These are phyloP conservation scores for Epinephelus cyanopodus DNA, from an alignment of 2,113 vertebrate genomes.

Conservation along the genomic window DNA sequence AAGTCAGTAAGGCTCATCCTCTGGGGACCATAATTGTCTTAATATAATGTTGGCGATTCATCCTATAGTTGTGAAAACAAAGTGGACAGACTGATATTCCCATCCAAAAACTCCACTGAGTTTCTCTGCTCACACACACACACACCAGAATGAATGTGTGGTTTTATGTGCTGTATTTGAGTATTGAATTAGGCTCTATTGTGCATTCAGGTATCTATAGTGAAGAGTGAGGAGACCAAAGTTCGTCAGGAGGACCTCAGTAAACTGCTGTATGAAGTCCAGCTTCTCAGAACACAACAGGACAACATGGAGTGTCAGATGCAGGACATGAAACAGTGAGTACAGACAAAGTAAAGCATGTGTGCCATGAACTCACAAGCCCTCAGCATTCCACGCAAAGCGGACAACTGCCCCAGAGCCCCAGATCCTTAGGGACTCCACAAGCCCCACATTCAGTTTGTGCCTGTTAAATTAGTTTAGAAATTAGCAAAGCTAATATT, in stretches of 20 bases:
- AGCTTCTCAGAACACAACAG: constrained; percentile 77
- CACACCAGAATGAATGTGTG: neutral
- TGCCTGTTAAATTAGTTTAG: neutral
- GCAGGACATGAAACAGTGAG: constrained; percentile 84
- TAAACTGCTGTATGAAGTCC: constrained; percentile 80
- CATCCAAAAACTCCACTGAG: neutral
- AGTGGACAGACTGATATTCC: neutral
- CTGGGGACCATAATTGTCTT: neutral
- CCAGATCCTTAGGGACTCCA: neutral
- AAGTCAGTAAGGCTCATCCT: neutral
- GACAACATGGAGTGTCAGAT: constrained; percentile 84
- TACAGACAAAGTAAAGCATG: neutral
- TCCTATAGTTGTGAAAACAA: neutral
- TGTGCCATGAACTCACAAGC: neutral
- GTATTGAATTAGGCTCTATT: neutral
- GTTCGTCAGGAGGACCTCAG: constrained; percentile 81
- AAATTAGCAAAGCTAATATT: neutral
- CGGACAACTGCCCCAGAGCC: neutral
- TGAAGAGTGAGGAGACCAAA: constrained; percentile 79
- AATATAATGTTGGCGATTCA: neutral
- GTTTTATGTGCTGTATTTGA: neutral
- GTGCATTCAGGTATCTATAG: constrained; percentile 79
- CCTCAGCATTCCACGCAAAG: no score
- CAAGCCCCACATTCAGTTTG: neutral
- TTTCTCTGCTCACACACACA: neutral